Percentiles rank a stretch among this genome's conserved stretches.
Evolutionary conservation across 2,113 vertebrate genomes (phyloP).

Genomic region (Leptobrachium ailaonicum): DNA sequence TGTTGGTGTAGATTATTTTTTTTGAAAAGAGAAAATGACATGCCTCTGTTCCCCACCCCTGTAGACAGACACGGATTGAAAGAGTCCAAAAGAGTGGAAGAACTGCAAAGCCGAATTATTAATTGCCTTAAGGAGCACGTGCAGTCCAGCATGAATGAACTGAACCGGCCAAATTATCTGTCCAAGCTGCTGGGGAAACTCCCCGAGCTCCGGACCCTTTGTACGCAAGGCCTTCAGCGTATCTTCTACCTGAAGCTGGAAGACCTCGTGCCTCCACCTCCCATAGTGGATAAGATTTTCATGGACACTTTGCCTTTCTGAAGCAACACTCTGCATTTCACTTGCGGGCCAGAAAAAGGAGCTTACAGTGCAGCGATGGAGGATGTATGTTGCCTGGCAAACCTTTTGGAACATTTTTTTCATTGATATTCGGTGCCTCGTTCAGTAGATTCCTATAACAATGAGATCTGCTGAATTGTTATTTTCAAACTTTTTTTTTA

Average conservation of each 20-base stretch:
- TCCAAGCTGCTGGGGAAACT: constrained; percentile 88
- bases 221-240: constrained; percentile 90
- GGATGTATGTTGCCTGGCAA: constrained; percentile 6
- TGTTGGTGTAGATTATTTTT: too few relatives aligned
- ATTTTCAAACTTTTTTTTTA: constrained; percentile 35
- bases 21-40: too few relatives aligned
- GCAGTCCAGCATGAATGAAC: constrained; percentile 64
- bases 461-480: constrained; percentile 34
- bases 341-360: constrained; percentile 6
- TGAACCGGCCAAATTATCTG: constrained; percentile 76
- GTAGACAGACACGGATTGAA: constrained; percentile 89
- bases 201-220: constrained; percentile 89
- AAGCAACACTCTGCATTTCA: constrained; percentile 47
- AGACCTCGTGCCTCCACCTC: constrained; percentile 86
- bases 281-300: constrained; percentile 92
- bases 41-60: neutral
- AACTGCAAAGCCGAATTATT: constrained; percentile 89
- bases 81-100: constrained; percentile 85
- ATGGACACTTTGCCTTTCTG: constrained; percentile 92
- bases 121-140: constrained; percentile 90
- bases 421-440: constrained; percentile 36
- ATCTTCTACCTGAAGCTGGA: constrained; percentile 97
- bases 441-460: constrained; percentile 9
- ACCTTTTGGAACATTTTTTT: constrained; percentile 20
- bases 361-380: neutral